Evolutionary conservation across 2,888 invertebrate species (phyloP), one percentile per base, ranked within the genome.

Genomic region (Neoscelio sp.): DNA sequence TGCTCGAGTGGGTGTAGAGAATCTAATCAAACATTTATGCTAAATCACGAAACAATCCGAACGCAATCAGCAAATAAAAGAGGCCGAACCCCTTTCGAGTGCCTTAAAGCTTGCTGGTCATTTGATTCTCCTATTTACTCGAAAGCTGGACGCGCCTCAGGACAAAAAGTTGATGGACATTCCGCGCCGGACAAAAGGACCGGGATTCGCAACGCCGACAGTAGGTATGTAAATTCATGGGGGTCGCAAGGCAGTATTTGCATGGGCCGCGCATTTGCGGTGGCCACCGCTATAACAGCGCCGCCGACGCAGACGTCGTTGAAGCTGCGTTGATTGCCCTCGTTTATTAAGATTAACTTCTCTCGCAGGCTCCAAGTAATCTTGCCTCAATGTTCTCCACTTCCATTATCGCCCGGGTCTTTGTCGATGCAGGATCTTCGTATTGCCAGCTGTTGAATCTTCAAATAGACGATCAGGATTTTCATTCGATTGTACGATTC

Each of bases 1-100:
- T 64, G 75, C 56, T 68, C 80, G 78, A 68, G 74, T 71, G 78
- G 80, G 76, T 58, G 71, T 54, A 64, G 18, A 26, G 83, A 89
- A 90, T 90, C 90, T 89, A 90, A 90, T 90, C 89, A 90, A 90
- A 90, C 90, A 90, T 90, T 90, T 90, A 90, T 90, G 90, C 90
- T 90, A 90, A 90, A 90, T 90, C 90, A 90, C 89, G 90, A 90
- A 90, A 90, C 90, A 90, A 90, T 90, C 89, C 87, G 88, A 88
- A 88, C 87, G 90, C 89, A 90, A 90, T 90, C 89, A 89, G 89
- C 89, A 89, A 90, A 90, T 90, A 90, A 90, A 90, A 90, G 88
- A 88, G 87, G 80, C 54, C 77, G 80, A 44, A 71, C 78, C 85
- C 83, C 85, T 85, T 85, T 82, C 85, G 84, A 81, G 78, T 75